A percentile compares a stretch with the other conserved stretches of the same genome.
phyloP scores from a whole-genome alignment of 1,140 invertebrate species.

The Rhagoletis zephyria region DNA sequence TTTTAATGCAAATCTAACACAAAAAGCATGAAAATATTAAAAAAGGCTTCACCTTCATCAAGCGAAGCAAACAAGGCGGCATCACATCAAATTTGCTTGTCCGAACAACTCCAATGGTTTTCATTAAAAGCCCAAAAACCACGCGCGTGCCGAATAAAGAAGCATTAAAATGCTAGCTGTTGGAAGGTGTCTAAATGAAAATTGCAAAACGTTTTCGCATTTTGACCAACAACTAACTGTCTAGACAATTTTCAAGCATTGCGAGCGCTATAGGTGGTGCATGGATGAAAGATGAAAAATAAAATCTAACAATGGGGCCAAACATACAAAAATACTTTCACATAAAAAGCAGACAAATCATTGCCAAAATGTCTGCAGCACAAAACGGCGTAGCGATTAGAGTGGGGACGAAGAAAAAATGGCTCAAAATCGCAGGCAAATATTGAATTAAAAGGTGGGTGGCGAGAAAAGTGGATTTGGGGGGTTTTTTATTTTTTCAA shows the following conservation, averaged over 20 bases:
- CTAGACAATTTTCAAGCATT: conserved; percentile 5
- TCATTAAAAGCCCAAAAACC: conserved; percentile 4
- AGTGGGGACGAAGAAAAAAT: background rate
- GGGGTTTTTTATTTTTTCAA: background rate
- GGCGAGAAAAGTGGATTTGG: background rate
- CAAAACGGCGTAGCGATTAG: background rate
- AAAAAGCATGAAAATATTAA: background rate
- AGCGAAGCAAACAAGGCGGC: background rate
- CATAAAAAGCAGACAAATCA: background rate
- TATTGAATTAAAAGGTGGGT: background rate
- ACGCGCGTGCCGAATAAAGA: background rate
- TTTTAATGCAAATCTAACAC: no score
- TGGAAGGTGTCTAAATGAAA: conserved; percentile 16
- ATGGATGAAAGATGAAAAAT: background rate
- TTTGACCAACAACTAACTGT: conserved; percentile 49
- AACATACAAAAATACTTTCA: background rate
- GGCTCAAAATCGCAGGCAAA: conserved; percentile 15
- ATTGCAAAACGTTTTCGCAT: conserved; percentile 26
- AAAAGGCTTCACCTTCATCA: background rate
- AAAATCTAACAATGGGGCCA: conserved; percentile 4
- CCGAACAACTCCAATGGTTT: background rate
- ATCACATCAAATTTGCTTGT: conserved; percentile 30
- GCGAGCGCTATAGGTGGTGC: background rate
- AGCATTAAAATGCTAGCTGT: background rate
- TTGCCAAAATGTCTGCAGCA: conserved; percentile 1